Base-by-base conservation (phyloP, 30 jellyfish, hydroid and myxozoan genomes). In the Aurelia sp. region DNA sequence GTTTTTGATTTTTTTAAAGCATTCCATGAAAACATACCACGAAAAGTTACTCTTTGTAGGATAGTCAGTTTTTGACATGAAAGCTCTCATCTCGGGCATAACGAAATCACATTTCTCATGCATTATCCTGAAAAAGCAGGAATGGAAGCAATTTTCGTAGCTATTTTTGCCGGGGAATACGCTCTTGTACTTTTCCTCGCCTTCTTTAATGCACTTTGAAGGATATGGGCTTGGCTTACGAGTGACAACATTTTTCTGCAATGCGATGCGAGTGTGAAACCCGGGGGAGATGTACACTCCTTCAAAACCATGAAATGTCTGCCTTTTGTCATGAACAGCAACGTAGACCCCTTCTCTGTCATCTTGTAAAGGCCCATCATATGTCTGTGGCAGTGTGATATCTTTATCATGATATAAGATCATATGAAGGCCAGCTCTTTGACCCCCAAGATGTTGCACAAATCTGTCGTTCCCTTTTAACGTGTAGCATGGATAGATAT, bases 181-280 rank as follows among this genome's bases (percentile, higher is more conserved):
- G 50, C 71, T 62, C 9, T 37, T 37, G 72, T 17, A 18, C 18
- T 2, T 18, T n/a, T 62, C 71, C 9, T 19, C 52, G 30, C 47
- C 72, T 6, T 31, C 64, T 20, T 78, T 41, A 30, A 16, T 37
- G 30, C 89, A 78, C 15, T 63, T 48, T 11, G 89, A 78, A 11
- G 89, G 52, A 44, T 35, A 78, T 12, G 89, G 89, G 5, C 37
- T 15, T 20, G 89, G 79, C 37, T 21, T 52, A 20, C 89, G 89
- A 15, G 64, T 68, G 9, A 6, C 37, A 13, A 41, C 48, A 33
- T 31, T 53, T 40, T 78, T 78, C 62, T 62, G 64, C 12, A 78
- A 8, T 44, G 61, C 21, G 40, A 78, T 19, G 55, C 59, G 89
- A 23, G 80, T 78, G 89, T 78, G 79, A 47, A 13, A 78, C 16